Conservation (phyloP, 2,888 invertebrate genomes). For the Tromatobia lineatoria region DNA sequence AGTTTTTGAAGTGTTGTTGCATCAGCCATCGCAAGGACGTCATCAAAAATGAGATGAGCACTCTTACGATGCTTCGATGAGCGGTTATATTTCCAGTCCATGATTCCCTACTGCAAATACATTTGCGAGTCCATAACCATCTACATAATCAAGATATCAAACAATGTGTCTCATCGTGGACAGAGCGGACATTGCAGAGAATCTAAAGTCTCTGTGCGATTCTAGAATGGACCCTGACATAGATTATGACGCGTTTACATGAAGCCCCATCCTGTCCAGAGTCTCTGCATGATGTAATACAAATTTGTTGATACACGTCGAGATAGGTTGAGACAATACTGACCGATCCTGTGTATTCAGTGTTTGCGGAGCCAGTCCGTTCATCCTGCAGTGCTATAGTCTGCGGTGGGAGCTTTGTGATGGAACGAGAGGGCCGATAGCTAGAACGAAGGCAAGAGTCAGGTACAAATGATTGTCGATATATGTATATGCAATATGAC, state of each 20-base stretch:
- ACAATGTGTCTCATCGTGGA: background rate
- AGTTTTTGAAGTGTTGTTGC: too few relatives aligned
- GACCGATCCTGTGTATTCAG: constrained; percentile 14
- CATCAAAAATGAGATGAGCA: too few relatives aligned
- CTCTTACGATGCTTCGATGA: background rate
- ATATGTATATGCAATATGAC: constrained; percentile 10
- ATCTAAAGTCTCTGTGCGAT: background rate
- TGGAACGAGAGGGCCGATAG: constrained; percentile 10
- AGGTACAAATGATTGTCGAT: constrained; percentile 34
- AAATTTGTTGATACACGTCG: constrained; percentile 25
- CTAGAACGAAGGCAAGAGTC: background rate
- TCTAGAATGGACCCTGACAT: background rate
- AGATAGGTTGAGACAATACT: constrained; percentile 9
- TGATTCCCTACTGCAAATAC: background rate
- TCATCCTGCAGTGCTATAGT: background rate
- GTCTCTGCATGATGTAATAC: background rate
- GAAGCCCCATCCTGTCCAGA: background rate
- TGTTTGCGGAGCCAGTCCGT: constrained; percentile 13
- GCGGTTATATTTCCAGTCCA: background rate
- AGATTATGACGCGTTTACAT: background rate
- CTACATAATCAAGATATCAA: background rate
- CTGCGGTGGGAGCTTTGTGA: constrained; percentile 19
- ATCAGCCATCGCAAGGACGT: too few relatives aligned
- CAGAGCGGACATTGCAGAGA: background rate
- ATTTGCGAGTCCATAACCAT: background rate